Percentiles rank a stretch among this genome's conserved stretches.
phyloP scores from a whole-genome alignment of 2,888 invertebrate species.

The Microctonus hyperodae region DNA sequence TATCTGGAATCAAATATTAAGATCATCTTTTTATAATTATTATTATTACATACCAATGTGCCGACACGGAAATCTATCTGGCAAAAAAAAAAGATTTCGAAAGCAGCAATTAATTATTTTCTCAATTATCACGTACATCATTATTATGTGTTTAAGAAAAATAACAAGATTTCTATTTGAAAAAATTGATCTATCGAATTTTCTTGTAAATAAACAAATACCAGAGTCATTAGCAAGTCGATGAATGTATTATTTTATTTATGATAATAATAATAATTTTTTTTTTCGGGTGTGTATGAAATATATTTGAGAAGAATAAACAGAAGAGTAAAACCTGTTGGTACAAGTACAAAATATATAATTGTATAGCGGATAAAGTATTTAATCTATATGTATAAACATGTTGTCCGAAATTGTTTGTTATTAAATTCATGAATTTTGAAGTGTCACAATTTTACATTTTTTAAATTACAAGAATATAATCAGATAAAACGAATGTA shows the following conservation, averaged over 20 bases:
- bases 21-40: neutral
- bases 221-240: neutral
- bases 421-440: neutral
- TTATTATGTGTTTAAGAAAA: neutral
- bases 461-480: neutral
- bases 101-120: neutral
- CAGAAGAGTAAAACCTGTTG: slow-evolving; percentile 38
- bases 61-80: neutral
- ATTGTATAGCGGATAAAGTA: neutral
- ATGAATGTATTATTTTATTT: neutral
- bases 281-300: neutral
- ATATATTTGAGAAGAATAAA: neutral
- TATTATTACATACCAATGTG: slow-evolving; percentile 16
- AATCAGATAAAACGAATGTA: neutral
- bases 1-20: neutral
- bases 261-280: no score
- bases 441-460: neutral
- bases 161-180: neutral
- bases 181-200: neutral
- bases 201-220: neutral
- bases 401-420: neutral
- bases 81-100: neutral
- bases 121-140: neutral
- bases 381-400: neutral
- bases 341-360: slow-evolving; percentile 38